phyloP scores from a whole-genome alignment of 2,888 invertebrate genomes.

The Nephrotoma guestfalica region DNA sequence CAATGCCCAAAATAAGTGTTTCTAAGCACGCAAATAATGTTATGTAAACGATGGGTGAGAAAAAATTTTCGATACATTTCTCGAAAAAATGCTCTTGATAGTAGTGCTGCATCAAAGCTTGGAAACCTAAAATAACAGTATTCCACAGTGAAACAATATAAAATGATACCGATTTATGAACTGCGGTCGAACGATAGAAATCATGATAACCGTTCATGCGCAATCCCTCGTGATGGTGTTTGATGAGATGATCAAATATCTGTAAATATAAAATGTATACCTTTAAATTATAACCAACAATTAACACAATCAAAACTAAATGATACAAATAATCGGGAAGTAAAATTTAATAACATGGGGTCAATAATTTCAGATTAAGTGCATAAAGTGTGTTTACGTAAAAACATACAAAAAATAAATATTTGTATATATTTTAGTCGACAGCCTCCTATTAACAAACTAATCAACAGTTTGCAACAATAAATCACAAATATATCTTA shows the following conservation, averaged over 20 bases:
- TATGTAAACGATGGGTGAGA: conserved; percentile 43
- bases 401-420: no score
- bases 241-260: conserved; percentile 42
- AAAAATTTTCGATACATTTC: conserved; percentile 35
- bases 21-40: conserved; percentile 38
- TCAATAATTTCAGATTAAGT: no score
- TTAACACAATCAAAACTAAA: not conserved
- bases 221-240: conserved; percentile 42
- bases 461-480: no score
- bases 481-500: no score
- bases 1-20: conserved; percentile 33
- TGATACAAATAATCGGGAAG: not conserved
- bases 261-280: conserved; percentile 18
- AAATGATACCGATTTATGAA: conserved; percentile 43
- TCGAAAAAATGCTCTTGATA: conserved; percentile 37
- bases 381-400: no score
- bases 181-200: conserved; percentile 45
- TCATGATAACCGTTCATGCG: conserved; percentile 52
- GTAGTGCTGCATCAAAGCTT: conserved; percentile 40
- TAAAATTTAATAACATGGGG: no score
- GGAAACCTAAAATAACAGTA: conserved; percentile 38
- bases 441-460: no score
- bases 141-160: conserved; percentile 49
- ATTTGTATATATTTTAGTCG: no score
- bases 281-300: no score